Conservation (phyloP, 53 echinoderm and acorn worm genomes). For the Echinometra lucunter region DNA sequence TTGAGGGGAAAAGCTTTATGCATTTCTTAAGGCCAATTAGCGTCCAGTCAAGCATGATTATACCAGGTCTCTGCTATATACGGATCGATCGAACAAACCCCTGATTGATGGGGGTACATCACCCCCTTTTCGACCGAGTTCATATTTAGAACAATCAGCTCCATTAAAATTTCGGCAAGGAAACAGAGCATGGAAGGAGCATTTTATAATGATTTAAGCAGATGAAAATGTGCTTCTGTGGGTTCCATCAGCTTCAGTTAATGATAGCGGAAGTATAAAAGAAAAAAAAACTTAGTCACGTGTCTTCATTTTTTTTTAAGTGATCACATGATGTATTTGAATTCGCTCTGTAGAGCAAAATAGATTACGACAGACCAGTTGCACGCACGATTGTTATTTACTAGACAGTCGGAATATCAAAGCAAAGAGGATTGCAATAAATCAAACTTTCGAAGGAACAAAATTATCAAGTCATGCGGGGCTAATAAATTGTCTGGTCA, state of each 20-base stretch:
- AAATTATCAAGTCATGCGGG: background rate
- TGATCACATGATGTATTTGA: background rate
- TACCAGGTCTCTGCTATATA: background rate
- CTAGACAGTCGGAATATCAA: background rate
- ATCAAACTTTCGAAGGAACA: background rate
- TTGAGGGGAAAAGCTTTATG: conserved; percentile 1
- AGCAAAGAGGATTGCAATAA: background rate
- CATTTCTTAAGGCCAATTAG: conserved; percentile 55
- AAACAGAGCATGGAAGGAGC: no score
- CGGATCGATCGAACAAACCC: conserved; percentile 3
- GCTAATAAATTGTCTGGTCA: background rate
- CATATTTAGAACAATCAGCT: no score
- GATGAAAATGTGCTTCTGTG: no score
- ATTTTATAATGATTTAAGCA: no score
- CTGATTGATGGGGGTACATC: background rate
- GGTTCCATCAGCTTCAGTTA: no score
- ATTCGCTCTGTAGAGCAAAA: background rate
- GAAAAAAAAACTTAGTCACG: no score
- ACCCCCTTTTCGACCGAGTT: no score
- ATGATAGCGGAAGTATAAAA: no score
- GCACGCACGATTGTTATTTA: background rate
- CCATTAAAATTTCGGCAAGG: no score
- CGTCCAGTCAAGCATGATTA: conserved; percentile 29
- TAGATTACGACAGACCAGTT: background rate
- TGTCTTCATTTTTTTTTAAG: no score